phyloP scores from a whole-genome alignment of 2,888 invertebrate genomes.

The Phortica magna region DNA sequence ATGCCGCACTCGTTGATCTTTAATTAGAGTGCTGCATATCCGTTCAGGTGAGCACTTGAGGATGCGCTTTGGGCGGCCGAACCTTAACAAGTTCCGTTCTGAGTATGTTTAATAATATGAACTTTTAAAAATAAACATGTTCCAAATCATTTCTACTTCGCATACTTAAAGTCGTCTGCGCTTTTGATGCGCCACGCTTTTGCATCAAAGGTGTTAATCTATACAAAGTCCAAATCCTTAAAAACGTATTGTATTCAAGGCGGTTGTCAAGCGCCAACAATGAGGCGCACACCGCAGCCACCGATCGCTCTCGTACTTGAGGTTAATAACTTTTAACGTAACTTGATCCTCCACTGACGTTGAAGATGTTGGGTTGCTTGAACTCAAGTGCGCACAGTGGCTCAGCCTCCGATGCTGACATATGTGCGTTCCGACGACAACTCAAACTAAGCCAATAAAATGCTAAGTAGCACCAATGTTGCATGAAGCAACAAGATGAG shows the following conservation, averaged over 20 bases:
- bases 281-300: background rate
- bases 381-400: background rate
- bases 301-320: slow-evolving; percentile 2
- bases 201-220: too few species aligned
- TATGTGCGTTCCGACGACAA: background rate
- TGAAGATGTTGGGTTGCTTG: background rate
- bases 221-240: too few species aligned
- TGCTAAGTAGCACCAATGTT: slow-evolving; percentile 25
- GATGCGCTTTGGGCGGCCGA: background rate
- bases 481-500: background rate
- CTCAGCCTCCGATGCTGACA: background rate
- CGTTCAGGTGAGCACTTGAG: slow-evolving; percentile 14
- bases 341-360: slow-evolving; percentile 13
- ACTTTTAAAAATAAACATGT: background rate
- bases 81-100: background rate
- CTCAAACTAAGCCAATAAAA: slow-evolving; percentile 6
- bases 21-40: background rate
- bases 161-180: too few species aligned
- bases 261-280: background rate
- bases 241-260: background rate
- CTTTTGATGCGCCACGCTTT: too few species aligned
- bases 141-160: too few species aligned
- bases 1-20: background rate
- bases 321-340: slow-evolving; percentile 31
- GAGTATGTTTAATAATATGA: background rate